Base-by-base conservation (phyloP, 2,888 invertebrate genomes). In the Anagyrus pseudococci region DNA sequence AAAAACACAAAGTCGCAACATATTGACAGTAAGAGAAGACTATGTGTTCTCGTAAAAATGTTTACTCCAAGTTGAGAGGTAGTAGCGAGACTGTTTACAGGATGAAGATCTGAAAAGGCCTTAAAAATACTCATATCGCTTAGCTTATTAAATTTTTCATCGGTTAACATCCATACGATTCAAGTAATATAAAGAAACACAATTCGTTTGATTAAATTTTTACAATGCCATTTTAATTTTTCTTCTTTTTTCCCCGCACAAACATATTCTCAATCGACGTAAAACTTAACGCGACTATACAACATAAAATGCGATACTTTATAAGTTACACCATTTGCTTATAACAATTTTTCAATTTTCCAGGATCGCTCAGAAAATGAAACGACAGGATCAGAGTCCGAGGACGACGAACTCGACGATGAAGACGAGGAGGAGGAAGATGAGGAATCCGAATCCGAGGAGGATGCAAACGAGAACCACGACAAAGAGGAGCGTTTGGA, bases 401-500 rank as follows among this genome's bases (percentile, higher is more conserved):
- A 67, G 2, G 47, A 60, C 4, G 50, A 59, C 8, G 59, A 55
- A 19, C 67, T 62, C 15, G 44, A 67, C 13, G 62, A 62, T 1
- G 72, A 73, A 7, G 77, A 78, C 55, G 77, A 77, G 33, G 78
- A 74, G 13, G 73, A 75, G 48, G 73, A 73, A 7, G 70, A 50
- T 66, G 68, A 40, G 62, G 57, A 68, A 4, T 64, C 66, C 26
- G 73, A 71, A 3, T 70, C 72, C 23, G 68, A 69, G 6, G 67
- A 62, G 15, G 70, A 72, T 25, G 74, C 76, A 23, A 79, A 70
- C 13, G 71, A 73, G 29, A 68, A 61, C 17, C 47, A 49, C 15
- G 67, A 64, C 15, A 64, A 70, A 56, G 71, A 75, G 20, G 81
- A 79, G 58, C 71, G 73, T 44, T 60, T 78, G 67, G 78, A 79